These are phyloP conservation scores for Chiridota heheva DNA, from an alignment of 35 echinoderm and acorn worm genomes.

Conservation along the genomic window DNA sequence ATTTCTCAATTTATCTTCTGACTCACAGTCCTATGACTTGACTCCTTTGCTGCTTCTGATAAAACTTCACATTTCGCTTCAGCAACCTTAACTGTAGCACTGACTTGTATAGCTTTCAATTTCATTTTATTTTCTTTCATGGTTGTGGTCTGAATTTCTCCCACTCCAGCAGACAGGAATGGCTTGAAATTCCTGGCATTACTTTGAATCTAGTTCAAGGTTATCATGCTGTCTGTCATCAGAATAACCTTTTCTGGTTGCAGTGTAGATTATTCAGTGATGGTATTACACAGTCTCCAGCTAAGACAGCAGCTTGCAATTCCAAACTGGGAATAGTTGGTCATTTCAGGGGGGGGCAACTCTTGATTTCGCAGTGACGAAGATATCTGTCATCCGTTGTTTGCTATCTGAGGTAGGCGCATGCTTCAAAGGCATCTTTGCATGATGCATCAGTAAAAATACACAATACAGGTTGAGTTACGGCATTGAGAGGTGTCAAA, in stretches of 20 bases:
- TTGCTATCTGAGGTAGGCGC: constrained; percentile 63
- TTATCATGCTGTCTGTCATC: constrained; percentile 56
- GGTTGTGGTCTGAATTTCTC: constrained; percentile 70
- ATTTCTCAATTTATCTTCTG: too few species aligned
- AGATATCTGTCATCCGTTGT: constrained; percentile 10
- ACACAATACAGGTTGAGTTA: constrained; percentile 19
- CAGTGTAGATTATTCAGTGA: constrained; percentile 22
- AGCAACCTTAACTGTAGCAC: too few species aligned
- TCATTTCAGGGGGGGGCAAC: constrained; percentile 59
- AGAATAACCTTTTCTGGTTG: constrained; percentile 18
- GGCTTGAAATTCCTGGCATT: constrained; percentile 49
- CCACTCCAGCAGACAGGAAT: constrained; percentile 64
- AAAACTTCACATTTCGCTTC: too few species aligned
- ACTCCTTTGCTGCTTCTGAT: too few species aligned
- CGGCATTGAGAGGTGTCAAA: constrained; percentile 26
- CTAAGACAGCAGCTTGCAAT: constrained; percentile 44
- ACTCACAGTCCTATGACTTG: too few species aligned
- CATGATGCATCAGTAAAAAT: constrained; percentile 68
- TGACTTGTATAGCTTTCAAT: too few species aligned
- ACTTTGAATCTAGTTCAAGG: constrained; percentile 45
- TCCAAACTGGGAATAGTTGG: constrained; percentile 49
- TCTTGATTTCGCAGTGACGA: constrained; percentile 61
- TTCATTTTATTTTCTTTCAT: too few species aligned
- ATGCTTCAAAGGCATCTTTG: constrained; percentile 52
- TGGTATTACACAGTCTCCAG: constrained; percentile 30